phyloP scores from a whole-genome alignment of 2,113 vertebrate genomes.

The Vimba vimba region DNA sequence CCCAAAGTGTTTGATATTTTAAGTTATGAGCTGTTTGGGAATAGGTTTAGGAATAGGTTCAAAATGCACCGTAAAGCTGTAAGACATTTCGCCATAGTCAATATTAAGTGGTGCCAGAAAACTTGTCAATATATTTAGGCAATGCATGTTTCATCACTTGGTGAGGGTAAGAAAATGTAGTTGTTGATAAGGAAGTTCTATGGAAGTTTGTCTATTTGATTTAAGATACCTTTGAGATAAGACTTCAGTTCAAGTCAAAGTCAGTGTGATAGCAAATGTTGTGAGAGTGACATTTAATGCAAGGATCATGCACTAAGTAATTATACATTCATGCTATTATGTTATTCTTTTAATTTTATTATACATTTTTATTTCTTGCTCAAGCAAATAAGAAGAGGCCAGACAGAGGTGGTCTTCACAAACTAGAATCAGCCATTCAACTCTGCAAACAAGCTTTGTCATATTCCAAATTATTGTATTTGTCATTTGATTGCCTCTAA shows the following conservation, averaged over 20 bases:
- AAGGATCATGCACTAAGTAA: background rate
- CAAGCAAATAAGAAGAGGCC: background rate
- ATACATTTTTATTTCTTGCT: too few species aligned
- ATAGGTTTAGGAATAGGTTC: conserved; percentile 50
- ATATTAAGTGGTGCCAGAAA: background rate
- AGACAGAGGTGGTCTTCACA: conserved; percentile 9
- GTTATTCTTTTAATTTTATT: background rate
- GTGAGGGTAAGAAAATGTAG: background rate
- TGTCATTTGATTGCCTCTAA: conserved; percentile 35
- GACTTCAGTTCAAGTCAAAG: background rate
- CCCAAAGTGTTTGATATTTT: conserved; percentile 68
- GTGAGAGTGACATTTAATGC: too few species aligned
- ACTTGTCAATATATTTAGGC: background rate
- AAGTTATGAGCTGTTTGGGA: conserved; percentile 64
- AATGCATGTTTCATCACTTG: background rate
- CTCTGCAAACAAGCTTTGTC: conserved; percentile 16
- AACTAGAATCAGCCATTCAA: background rate
- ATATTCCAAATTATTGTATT: conserved; percentile 18
- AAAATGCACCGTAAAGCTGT: background rate
- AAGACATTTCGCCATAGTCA: background rate
- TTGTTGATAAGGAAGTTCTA: conserved; percentile 3
- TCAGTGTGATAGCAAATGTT: background rate
- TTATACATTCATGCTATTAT: background rate
- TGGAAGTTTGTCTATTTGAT: background rate
- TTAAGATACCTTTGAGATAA: background rate